A percentile compares a stretch with the other conserved stretches of the same genome.
These are phyloP conservation scores for Acipenser transmontanus DNA, from an alignment of 2,797 vertebrate genomes.

Conservation along the genomic window DNA sequence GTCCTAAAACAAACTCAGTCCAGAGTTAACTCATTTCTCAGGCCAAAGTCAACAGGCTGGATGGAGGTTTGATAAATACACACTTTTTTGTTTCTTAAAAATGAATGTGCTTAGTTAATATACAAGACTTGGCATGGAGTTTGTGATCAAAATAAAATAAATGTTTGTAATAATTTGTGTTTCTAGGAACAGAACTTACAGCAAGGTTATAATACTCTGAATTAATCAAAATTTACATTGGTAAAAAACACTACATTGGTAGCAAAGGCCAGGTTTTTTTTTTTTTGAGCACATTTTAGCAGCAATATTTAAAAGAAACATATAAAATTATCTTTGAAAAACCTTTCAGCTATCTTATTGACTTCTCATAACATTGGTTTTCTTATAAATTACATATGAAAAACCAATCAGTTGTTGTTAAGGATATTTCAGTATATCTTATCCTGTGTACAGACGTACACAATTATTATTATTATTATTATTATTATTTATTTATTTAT, in stretches of 20 bases:
- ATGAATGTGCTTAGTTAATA: background rate
- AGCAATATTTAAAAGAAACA: too few relatives aligned
- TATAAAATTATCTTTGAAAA: too few relatives aligned
- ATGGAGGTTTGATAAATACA: conserved; percentile 1
- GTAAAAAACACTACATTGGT: too few relatives aligned
- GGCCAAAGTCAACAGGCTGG: conserved; percentile 14
- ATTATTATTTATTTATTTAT: background rate
- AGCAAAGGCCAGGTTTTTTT: too few relatives aligned
- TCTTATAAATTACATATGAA: too few relatives aligned
- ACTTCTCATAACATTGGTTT: too few relatives aligned
- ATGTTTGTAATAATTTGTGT: background rate
- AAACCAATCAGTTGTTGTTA: too few relatives aligned
- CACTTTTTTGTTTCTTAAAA: conserved; percentile 12
- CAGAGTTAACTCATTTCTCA: background rate
- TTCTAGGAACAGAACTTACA: background rate
- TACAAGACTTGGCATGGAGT: background rate
- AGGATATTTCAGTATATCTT: too few relatives aligned
- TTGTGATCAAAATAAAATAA: background rate
- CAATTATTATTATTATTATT: too few relatives aligned
- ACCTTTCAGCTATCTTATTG: too few relatives aligned
- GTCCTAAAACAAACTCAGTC: conserved; percentile 3
- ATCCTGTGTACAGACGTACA: too few relatives aligned
- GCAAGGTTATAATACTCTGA: background rate
- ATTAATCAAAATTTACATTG: background rate
- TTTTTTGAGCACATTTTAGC: too few relatives aligned